Conservation (phyloP, 2,888 invertebrate species). For the Rhagophthalmus giganteus region DNA sequence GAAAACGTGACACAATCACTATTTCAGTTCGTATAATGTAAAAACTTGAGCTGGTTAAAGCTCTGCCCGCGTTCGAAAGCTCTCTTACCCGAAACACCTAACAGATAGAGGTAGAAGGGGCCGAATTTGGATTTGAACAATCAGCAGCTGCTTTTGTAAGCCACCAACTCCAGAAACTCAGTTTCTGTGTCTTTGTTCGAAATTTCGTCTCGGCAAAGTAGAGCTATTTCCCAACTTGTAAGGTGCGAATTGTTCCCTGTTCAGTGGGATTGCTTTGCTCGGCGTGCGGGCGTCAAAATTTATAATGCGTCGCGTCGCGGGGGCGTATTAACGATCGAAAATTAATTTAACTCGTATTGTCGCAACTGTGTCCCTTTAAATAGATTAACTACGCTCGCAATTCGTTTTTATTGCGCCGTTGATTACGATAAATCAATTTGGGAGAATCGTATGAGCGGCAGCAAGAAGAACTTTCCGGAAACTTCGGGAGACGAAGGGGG, state of each 20-base stretch:
- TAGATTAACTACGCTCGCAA: too few species aligned
- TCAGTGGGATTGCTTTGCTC: too few species aligned
- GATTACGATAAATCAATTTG: too few species aligned
- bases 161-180: constrained; percentile 16
- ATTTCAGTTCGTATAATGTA: constrained; percentile 30
- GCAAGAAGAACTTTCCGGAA: constrained; percentile 2
- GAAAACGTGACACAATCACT: constrained; percentile 33
- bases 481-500: constrained; percentile 6
- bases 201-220: constrained; percentile 5
- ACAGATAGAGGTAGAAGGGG: constrained; percentile 19
- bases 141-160: constrained; percentile 23
- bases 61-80: constrained; percentile 17
- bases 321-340: too few species aligned
- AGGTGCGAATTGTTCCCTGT: constrained; percentile 14
- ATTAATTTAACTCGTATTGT: constrained; percentile 7
- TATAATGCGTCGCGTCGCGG: too few species aligned
- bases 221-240: constrained; percentile 7
- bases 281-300: too few species aligned
- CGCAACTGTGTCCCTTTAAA: constrained; percentile 4
- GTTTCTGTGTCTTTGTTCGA: constrained; percentile 21
- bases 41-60: constrained; percentile 30
- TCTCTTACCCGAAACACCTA: constrained; percentile 13
- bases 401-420: too few species aligned
- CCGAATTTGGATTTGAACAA: constrained; percentile 22
- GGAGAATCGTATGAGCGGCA: too few species aligned